Conservation (phyloP, 2,113 vertebrate genomes). For the Baryphthengus martii region DNA sequence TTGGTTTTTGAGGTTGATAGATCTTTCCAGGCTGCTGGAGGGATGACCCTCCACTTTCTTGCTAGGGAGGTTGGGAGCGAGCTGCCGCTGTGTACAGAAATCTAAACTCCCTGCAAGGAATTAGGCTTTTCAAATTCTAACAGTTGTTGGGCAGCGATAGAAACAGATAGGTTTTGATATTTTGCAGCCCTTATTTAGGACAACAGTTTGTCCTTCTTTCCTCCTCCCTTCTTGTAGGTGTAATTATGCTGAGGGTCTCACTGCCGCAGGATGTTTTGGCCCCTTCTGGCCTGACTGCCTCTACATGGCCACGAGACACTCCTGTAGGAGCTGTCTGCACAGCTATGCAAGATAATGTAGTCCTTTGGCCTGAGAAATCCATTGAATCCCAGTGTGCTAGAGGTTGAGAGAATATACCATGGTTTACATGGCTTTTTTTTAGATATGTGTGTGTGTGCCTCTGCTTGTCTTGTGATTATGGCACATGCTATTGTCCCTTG, state of each 20-base stretch:
- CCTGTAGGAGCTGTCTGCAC: background rate
- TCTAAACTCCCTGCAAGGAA: background rate
- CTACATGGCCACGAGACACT: background rate
- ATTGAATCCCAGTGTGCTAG: background rate
- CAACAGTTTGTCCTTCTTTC: background rate
- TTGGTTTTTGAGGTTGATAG: background rate
- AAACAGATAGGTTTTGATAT: background rate
- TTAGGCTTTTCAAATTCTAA: background rate
- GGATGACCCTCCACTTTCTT: background rate
- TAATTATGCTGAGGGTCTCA: background rate
- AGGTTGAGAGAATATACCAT: background rate
- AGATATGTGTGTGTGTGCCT: background rate
- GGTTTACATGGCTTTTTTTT: background rate
- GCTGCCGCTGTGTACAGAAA: background rate
- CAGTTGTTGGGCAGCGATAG: background rate
- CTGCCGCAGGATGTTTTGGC: background rate
- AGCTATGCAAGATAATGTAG: background rate
- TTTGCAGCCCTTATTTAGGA: background rate
- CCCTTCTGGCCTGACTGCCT: background rate
- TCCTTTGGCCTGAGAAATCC: background rate
- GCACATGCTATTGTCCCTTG: background rate
- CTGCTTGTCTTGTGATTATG: background rate
- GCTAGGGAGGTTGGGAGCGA: background rate
- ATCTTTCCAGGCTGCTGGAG: background rate
- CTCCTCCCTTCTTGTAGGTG: background rate